Evolutionary conservation across 2,888 invertebrate genomes (phyloP).

Genomic region (Tinea semifulvella): DNA sequence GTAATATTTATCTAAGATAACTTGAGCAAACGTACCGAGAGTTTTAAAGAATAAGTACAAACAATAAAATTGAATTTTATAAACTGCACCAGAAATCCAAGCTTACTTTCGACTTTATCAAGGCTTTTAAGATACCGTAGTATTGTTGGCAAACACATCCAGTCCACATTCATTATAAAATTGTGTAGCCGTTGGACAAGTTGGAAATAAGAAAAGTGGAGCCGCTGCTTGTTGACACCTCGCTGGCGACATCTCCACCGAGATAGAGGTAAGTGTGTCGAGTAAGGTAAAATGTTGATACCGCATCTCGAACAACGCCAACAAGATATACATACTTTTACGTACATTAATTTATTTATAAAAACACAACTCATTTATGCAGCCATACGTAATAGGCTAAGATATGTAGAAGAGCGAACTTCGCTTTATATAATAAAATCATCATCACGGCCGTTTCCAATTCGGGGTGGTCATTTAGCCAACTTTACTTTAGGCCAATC

Average conservation of each 20-base stretch:
- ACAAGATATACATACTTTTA: neutral
- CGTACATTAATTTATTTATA: too few species aligned
- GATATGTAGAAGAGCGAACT: too few species aligned
- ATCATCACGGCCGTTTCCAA: too few species aligned
- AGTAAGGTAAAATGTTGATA: constrained; percentile 13
- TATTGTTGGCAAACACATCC: constrained; percentile 14
- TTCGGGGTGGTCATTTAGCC: too few species aligned
- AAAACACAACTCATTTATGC: too few species aligned
- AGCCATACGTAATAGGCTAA: too few species aligned
- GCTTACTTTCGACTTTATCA: constrained; percentile 12
- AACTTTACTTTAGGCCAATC: too few species aligned
- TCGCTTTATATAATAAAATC: too few species aligned
- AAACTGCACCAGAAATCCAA: constrained; percentile 9
- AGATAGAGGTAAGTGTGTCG: constrained; percentile 8
- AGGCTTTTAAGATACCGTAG: constrained; percentile 5
- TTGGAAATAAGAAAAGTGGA: constrained; percentile 14
- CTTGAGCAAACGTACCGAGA: neutral
- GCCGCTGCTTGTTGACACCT: constrained; percentile 11
- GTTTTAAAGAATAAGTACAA: constrained; percentile 2
- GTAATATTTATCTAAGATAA: neutral
- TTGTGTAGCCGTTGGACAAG: constrained; percentile 11
- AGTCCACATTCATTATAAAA: constrained; percentile 15
- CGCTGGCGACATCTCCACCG: constrained; percentile 10
- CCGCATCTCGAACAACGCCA: neutral
- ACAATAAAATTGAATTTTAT: constrained; percentile 6